These are phyloP conservation scores for Cardiocondyla obscurior DNA, from an alignment of 1,140 invertebrate genomes.

Conservation along the genomic window DNA sequence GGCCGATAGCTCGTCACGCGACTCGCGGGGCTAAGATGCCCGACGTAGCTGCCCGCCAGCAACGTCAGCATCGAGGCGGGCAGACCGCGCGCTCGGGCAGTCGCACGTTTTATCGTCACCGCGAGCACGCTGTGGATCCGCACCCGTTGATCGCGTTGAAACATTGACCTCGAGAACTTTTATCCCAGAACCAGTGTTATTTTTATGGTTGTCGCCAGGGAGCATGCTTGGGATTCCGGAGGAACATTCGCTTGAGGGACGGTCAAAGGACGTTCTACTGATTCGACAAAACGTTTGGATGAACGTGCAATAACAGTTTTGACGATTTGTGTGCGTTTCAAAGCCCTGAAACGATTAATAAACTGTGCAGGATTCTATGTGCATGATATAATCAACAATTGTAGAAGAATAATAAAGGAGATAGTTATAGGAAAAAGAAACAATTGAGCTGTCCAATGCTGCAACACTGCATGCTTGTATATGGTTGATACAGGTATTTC, in stretches of 20 bases:
- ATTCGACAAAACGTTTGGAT: conserved; percentile 20
- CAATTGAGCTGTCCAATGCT: neutral
- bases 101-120: conserved; percentile 51
- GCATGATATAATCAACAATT: neutral
- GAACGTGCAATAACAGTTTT: conserved; percentile 9
- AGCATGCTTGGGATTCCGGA: conserved; percentile 41
- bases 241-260: conserved; percentile 2
- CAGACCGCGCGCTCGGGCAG: conserved; percentile 40
- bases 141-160: conserved; percentile 4
- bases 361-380: neutral
- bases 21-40: conserved; percentile 69
- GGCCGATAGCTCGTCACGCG: conserved; percentile 39
- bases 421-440: neutral
- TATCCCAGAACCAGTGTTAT: neutral
- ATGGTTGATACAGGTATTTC: neutral
- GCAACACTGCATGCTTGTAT: neutral
- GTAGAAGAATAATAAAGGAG: neutral
- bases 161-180: too few species aligned
- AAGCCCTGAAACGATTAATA: neutral
- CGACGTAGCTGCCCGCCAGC: conserved; percentile 61
- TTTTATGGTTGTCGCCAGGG: neutral
- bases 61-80: conserved; percentile 61
- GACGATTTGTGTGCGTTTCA: neutral
- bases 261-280: neutral
- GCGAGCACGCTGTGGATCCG: conserved; percentile 45